These are phyloP conservation scores for Aurelia aurita complex sp. Pacific DNA, from an alignment of 30 jellyfish, hydroid and myxozoan genomes.

Conservation along the genomic window DNA sequence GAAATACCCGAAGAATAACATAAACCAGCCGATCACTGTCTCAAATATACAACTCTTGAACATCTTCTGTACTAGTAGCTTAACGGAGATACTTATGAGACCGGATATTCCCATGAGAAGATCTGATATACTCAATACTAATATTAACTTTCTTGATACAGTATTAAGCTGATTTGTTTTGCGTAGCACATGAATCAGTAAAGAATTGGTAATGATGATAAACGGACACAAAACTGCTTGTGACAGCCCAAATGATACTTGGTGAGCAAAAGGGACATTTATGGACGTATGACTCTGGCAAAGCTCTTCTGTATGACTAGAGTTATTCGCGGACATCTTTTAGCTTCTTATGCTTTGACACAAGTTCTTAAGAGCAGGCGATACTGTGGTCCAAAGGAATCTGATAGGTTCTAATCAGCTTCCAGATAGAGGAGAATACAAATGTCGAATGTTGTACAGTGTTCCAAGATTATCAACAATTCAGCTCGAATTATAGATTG, in stretches of 20 bases:
- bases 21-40: slow-evolving; percentile 19
- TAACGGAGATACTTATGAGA: slow-evolving; percentile 2
- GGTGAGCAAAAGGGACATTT: slow-evolving; percentile 6
- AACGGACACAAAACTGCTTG: slow-evolving; percentile 14
- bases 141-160: slow-evolving; percentile 24
- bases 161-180: slow-evolving; percentile 33
- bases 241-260: slow-evolving; percentile 1
- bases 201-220: slow-evolving; percentile 16
- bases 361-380: too few relatives aligned
- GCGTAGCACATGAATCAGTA: slow-evolving; percentile 27
- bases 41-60: slow-evolving; percentile 38
- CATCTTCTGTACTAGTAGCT: neutral
- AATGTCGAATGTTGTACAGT: too few relatives aligned
- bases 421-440: too few relatives aligned
- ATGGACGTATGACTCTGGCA: neutral
- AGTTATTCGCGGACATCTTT: too few relatives aligned
- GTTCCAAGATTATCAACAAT: too few relatives aligned
- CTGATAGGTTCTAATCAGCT: too few relatives aligned
- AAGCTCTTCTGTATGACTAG: too few relatives aligned
- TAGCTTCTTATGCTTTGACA: too few relatives aligned
- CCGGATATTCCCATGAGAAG: slow-evolving; percentile 35
- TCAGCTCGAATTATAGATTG: too few relatives aligned
- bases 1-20: slow-evolving; percentile 15
- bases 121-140: slow-evolving; percentile 46
- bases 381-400: too few relatives aligned